Base-by-base conservation (phyloP, 2,113 vertebrate species). In the Saccopteryx leptura region DNA sequence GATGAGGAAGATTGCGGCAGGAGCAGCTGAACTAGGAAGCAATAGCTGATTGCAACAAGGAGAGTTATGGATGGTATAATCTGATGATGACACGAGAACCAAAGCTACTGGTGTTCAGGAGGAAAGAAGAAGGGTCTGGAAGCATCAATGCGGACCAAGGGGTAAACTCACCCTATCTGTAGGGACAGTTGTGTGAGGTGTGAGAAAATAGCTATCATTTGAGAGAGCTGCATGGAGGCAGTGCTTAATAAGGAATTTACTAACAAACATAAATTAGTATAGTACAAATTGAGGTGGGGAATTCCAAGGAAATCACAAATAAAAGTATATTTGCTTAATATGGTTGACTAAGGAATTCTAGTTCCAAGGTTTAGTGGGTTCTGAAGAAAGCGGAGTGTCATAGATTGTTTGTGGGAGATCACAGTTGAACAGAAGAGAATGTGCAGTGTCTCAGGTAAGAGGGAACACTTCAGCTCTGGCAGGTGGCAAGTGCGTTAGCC, bases 41-140 rank as follows among this genome's bases (percentile, higher is more conserved):
- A 26, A 18, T 7, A 81, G 46, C 28, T 58, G 1, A 68, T 3
- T 75, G 4, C 28, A 50, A 18, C 2, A 23, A 58, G 54, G 56
- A 87, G 68, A 66, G 31, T 48, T 71, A n/a, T 69, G n/a, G 26
- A 7, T 80, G 17, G 18, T 87, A 17, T 12, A 18, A 60, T 65
- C 17, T 90, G 52, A 17, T 90, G 52, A 17, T 90, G 87, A 61
- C 4, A 3, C 33, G 74, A 88, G 48, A 92, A 31, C 61, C 46
- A 93, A 72, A 63, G 48, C 21, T 48, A 90, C 11, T 31, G 46
- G 15, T 79, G 79, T 91, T 50, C 14, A 39, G n/a, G 81, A 89
- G 21, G 28, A 75, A 90, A 26, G 71, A n/a, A 80, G n/a, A 66
- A 21, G 88, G 46, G 9, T 92, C n/a, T 89, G 65, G 76, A 95